Evolutionary conservation across 1,140 invertebrate genomes (phyloP).

Genomic region (Parasteatoda tepidariorum): DNA sequence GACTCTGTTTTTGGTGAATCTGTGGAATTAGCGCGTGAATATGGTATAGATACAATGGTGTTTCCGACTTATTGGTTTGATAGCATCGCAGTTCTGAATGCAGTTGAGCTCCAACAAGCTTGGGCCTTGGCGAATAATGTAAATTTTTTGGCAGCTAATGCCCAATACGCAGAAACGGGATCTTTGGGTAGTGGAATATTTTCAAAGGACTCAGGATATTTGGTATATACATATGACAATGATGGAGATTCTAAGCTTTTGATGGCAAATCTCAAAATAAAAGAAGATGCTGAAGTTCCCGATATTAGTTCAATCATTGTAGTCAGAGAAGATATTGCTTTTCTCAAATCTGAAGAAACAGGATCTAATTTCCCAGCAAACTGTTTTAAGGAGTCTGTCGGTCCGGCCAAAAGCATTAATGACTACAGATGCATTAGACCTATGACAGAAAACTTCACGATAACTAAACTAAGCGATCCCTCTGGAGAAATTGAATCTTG

Average conservation of each 20-base stretch:
- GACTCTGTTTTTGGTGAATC: constrained; percentile 72
- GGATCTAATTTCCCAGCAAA: constrained; percentile 4
- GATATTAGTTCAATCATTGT: background rate
- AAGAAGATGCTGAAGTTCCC: background rate
- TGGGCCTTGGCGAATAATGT: constrained; percentile 73
- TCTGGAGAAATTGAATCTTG: constrained; percentile 31
- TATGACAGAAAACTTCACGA: constrained; percentile 17
- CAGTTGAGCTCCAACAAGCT: constrained; percentile 71
- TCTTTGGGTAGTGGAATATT: constrained; percentile 61
- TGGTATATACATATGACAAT: constrained; percentile 16
- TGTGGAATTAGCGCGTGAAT: constrained; percentile 67
- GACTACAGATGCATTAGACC: constrained; percentile 18
- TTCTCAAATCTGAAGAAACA: background rate
- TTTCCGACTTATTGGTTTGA: constrained; percentile 81
- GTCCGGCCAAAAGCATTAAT: background rate
- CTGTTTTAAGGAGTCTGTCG: background rate
- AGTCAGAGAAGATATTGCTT: background rate
- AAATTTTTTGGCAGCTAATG: constrained; percentile 74
- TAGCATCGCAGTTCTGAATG: constrained; percentile 76
- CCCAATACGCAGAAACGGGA: constrained; percentile 68
- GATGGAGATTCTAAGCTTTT: constrained; percentile 31
- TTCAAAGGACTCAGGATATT: background rate
- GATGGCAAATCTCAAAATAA: background rate
- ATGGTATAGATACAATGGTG: constrained; percentile 76
- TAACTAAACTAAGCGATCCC: constrained; percentile 14